Evolutionary conservation across 1,140 invertebrate species (phyloP).

Genomic region (Danaus plexippus): DNA sequence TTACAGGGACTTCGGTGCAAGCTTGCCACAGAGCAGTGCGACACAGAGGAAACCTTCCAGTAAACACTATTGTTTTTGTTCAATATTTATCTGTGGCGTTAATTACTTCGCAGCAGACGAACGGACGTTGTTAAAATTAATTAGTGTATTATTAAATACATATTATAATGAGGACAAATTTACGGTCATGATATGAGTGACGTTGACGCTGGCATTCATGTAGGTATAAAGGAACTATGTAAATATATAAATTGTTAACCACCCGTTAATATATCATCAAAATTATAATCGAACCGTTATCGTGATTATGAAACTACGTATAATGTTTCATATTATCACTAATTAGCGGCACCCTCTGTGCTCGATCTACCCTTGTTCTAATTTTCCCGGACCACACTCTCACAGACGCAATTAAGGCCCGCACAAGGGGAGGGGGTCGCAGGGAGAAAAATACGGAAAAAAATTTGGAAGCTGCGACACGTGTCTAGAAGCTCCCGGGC

Average conservation of each 20-base stretch:
- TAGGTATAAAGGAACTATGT: too few species aligned
- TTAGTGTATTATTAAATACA: too few species aligned
- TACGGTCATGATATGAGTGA: background rate
- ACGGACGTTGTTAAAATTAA: too few species aligned
- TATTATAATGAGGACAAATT: too few species aligned
- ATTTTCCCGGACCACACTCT: slow-evolving; percentile 69
- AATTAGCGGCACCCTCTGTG: slow-evolving; percentile 29
- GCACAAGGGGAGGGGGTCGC: slow-evolving; percentile 33
- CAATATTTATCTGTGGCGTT: background rate
- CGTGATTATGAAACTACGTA: background rate
- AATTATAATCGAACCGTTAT: slow-evolving; percentile 2
- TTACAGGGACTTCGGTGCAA: slow-evolving; percentile 69
- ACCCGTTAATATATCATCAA: background rate
- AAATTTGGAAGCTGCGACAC: slow-evolving; percentile 62
- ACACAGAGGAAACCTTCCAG: slow-evolving; percentile 10
- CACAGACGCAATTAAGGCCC: slow-evolving; percentile 70
- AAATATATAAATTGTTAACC: too few species aligned
- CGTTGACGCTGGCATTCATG: too few species aligned
- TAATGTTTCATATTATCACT: too few species aligned
- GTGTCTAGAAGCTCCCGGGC: slow-evolving; percentile 64
- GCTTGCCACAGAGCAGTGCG: slow-evolving; percentile 42
- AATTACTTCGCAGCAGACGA: too few species aligned
- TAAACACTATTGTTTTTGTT: background rate
- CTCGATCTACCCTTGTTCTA: slow-evolving; percentile 46
- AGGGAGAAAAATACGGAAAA: slow-evolving; percentile 60